Conservation (phyloP, 37 sponge, comb jelly and placozoan species). For the Beroe ovata region DNA sequence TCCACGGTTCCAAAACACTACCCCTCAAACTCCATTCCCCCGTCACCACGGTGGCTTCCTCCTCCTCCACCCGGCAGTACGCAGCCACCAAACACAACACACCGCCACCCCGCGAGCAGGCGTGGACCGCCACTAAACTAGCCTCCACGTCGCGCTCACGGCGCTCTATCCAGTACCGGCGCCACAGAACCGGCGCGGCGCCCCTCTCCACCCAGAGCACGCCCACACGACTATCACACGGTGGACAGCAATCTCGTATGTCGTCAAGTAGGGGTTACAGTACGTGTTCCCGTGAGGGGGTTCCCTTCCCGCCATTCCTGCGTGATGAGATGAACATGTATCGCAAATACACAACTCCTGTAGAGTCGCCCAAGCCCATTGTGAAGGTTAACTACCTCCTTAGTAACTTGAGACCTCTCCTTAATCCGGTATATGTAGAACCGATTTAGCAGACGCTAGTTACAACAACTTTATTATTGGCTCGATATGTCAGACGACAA, state of each 20-base stretch:
- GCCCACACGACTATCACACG: neutral
- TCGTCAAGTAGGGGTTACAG: neutral
- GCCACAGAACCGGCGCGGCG: neutral
- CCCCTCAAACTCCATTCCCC: constrained; percentile 45
- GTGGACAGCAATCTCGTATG: neutral
- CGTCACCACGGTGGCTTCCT: neutral
- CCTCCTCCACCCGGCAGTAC: no score
- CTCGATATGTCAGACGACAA: no score
- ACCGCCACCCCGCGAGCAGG: neutral
- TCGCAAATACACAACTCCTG: constrained; percentile 18
- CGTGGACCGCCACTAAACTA: neutral
- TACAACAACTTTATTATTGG: no score
- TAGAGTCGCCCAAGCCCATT: neutral
- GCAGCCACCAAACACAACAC: neutral
- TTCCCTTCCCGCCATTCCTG: neutral
- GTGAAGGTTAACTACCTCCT: constrained; percentile 28
- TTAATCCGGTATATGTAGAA: constrained; percentile 37
- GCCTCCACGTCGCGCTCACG: neutral
- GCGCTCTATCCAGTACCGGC: neutral
- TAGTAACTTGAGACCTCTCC: neutral
- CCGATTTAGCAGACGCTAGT: no score
- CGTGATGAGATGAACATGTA: neutral
- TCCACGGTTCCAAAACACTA: constrained; percentile 29
- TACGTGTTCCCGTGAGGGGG: neutral
- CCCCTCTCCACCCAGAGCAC: neutral